Percentiles rank a stretch among this genome's conserved stretches.
Evolutionary conservation across 2,888 invertebrate genomes (phyloP).

Genomic region (Amphipoea oculea): DNA sequence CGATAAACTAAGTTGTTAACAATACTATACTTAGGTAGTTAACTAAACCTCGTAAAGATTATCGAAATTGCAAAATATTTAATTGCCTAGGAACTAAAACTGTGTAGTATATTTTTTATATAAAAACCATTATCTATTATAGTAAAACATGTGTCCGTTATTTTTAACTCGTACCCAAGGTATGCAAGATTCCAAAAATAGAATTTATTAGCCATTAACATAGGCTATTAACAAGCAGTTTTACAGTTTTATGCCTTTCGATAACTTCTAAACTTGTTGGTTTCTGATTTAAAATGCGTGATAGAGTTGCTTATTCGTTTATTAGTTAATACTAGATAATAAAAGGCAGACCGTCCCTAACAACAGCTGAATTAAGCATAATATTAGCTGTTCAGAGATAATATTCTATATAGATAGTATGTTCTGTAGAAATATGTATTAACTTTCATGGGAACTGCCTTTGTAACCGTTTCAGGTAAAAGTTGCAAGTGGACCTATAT

Average conservation of each 20-base stretch:
- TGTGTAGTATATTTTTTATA: background rate
- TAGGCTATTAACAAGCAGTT: background rate
- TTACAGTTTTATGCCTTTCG: constrained; percentile 7
- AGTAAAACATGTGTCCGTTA: constrained; percentile 12
- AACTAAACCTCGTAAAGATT: constrained; percentile 27
- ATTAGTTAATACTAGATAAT: background rate
- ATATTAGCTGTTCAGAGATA: background rate
- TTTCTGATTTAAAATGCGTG: constrained; percentile 11
- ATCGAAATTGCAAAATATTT: constrained; percentile 16
- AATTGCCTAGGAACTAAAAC: constrained; percentile 3
- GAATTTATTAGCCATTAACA: constrained; percentile 7
- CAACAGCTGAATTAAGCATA: background rate
- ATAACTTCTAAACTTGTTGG: constrained; percentile 11
- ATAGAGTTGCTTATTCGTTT: constrained; percentile 1
- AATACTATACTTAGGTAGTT: constrained; percentile 6
- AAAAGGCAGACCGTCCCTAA: background rate
- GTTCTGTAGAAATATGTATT: background rate
- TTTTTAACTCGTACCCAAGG: background rate
- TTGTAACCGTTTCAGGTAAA: background rate
- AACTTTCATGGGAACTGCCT: background rate
- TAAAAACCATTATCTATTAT: background rate
- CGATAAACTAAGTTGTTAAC: constrained; percentile 12
- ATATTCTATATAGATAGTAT: too few relatives aligned
- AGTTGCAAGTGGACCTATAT: too few relatives aligned
- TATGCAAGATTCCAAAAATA: constrained; percentile 26